These are phyloP conservation scores for Monoplex corrugatus DNA, from an alignment of 2,888 invertebrate species.

Conservation along the genomic window DNA sequence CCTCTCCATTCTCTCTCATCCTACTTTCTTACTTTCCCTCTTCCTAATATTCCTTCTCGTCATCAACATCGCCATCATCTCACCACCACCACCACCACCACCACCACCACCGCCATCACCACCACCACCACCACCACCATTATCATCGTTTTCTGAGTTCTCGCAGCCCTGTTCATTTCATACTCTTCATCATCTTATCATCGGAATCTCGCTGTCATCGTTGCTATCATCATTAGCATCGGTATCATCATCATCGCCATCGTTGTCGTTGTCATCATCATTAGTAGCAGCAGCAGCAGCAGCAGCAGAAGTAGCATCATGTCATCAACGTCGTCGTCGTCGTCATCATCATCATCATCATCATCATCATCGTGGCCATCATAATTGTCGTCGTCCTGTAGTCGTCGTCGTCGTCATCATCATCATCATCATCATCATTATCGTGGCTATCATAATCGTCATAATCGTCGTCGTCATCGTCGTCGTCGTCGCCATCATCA, in stretches of 20 bases:
- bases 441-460: not conserved
- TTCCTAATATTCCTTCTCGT: no score
- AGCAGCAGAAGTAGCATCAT: not conserved
- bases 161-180: no score
- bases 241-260: not conserved
- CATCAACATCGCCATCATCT: no score
- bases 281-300: not conserved
- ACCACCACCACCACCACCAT: no score
- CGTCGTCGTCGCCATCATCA: not conserved
- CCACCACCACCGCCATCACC: no score
- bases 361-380: slow-evolving; percentile 4
- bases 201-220: no score
- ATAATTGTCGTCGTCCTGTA: not conserved
- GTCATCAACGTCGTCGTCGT: no score
- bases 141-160: no score
- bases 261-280: not conserved
- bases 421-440: not conserved
- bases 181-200: no score
- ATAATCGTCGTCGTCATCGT: not conserved
- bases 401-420: not conserved
- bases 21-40: no score
- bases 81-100: no score
- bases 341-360: slow-evolving; percentile 24
- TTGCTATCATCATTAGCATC: not conserved
- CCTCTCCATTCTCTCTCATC: no score